These are phyloP conservation scores for Eleginops maclovinus DNA, from an alignment of 2,113 vertebrate species.

Conservation along the genomic window DNA sequence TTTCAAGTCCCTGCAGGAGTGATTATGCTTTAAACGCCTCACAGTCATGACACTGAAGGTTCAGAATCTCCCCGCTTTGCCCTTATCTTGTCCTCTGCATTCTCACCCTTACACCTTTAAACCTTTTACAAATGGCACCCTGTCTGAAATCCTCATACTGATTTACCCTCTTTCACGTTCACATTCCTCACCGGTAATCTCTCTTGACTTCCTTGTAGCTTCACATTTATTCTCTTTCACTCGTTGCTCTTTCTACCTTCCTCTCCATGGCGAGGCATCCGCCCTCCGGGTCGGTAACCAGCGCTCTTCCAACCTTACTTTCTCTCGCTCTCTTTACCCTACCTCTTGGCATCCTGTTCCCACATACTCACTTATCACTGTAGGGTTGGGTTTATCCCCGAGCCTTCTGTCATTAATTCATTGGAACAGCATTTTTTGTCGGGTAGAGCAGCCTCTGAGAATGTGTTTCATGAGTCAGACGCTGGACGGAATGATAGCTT, in stretches of 20 bases:
- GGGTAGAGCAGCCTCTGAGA: neutral
- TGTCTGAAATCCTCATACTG: conserved; percentile 3
- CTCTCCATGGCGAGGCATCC: conserved; percentile 7
- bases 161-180: conserved; percentile 12
- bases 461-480: neutral
- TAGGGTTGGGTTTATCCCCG: conserved; percentile 17
- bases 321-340: conserved; percentile 6
- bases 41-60: neutral
- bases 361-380: conserved; percentile 34
- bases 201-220: conserved; percentile 42
- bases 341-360: conserved; percentile 20
- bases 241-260: conserved; percentile 11
- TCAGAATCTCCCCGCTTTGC: neutral
- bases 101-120: conserved; percentile 40
- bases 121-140: conserved; percentile 10
- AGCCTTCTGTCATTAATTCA: neutral
- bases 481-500: neutral
- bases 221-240: conserved; percentile 31
- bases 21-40: conserved; percentile 4
- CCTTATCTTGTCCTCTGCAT: neutral
- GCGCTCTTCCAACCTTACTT: conserved; percentile 17
- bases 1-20: conserved; percentile 6
- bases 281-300: conserved; percentile 19
- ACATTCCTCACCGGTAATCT: conserved; percentile 32
- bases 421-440: neutral